Evolutionary conservation across 2,113 vertebrate genomes (phyloP).

Genomic region (Dicaeum eximium): DNA sequence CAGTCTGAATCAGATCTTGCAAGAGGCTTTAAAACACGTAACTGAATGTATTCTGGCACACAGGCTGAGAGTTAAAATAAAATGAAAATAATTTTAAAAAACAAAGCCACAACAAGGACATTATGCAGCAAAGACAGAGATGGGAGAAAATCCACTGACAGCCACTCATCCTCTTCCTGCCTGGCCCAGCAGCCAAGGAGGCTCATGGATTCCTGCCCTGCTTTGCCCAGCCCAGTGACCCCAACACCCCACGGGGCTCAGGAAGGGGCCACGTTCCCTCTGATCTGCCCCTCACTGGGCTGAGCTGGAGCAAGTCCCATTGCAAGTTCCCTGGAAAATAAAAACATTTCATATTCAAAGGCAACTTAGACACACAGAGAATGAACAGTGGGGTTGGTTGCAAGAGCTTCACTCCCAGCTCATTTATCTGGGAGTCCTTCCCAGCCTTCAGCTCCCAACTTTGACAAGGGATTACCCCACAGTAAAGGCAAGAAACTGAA

Average conservation of each 20-base stretch:
- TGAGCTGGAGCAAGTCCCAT: not conserved
- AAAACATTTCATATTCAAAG: rapidly evolving
- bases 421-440: not conserved
- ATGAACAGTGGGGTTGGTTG: rapidly evolving
- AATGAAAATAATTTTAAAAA: not conserved
- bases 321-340: not conserved
- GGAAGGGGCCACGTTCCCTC: rapidly evolving
- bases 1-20: not conserved
- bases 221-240: not conserved
- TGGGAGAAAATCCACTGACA: not conserved
- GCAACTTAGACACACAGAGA: not conserved
- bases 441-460: not conserved
- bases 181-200: not conserved
- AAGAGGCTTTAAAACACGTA: not conserved
- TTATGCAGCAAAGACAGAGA: not conserved
- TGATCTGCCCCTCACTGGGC: not conserved
- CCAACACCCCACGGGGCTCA: rapidly evolving
- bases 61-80: not conserved
- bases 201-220: rapidly evolving
- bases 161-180: no score
- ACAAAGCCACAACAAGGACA: rapidly evolving
- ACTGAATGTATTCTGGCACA: not conserved
- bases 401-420: not conserved
- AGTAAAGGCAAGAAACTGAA: not conserved
- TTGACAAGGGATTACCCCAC: not conserved